Evolutionary conservation across 2,113 vertebrate genomes (phyloP).

Genomic region (Chauna torquata): DNA sequence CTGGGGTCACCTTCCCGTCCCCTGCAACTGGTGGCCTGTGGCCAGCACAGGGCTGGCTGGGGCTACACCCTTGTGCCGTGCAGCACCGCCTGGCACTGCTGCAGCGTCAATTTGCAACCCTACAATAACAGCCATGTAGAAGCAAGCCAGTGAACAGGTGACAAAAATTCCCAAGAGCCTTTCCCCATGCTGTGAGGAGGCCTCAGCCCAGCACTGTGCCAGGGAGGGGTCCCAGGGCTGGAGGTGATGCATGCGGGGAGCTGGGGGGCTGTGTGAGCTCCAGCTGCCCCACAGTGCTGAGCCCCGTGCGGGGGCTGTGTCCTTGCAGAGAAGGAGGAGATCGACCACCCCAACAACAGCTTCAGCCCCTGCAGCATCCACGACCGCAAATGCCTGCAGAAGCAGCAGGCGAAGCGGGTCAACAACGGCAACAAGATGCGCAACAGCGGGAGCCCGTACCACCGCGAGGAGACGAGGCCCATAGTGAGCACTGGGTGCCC

Average conservation of each 20-base stretch:
- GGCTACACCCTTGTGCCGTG: neutral
- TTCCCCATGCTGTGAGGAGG: neutral
- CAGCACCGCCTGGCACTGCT: neutral
- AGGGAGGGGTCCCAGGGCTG: neutral
- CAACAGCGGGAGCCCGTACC: constrained; percentile 61
- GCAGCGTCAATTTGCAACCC: rapidly evolving
- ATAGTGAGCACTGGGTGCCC: constrained; percentile 66
- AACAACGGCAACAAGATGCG: constrained; percentile 86
- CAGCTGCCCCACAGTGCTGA: neutral
- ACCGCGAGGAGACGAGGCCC: constrained; percentile 82
- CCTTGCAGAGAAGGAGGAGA: constrained; percentile 83
- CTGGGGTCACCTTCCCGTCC: neutral
- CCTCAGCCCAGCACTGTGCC: neutral
- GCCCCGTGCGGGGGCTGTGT: neutral
- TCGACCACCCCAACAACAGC: constrained; percentile 89
- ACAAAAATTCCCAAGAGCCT: neutral
- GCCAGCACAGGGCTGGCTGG: neutral
- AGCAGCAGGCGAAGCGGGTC: constrained; percentile 79
- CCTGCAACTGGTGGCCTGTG: rapidly evolving
- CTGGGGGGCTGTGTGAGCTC: rapidly evolving
- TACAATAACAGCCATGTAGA: neutral
- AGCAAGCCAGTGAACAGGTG: neutral
- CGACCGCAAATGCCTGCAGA: constrained; percentile 90
- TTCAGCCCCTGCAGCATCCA: constrained; percentile 89
- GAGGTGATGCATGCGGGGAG: rapidly evolving